These are phyloP conservation scores for Prorops nasuta DNA, from an alignment of 1,140 invertebrate genomes.

Conservation along the genomic window DNA sequence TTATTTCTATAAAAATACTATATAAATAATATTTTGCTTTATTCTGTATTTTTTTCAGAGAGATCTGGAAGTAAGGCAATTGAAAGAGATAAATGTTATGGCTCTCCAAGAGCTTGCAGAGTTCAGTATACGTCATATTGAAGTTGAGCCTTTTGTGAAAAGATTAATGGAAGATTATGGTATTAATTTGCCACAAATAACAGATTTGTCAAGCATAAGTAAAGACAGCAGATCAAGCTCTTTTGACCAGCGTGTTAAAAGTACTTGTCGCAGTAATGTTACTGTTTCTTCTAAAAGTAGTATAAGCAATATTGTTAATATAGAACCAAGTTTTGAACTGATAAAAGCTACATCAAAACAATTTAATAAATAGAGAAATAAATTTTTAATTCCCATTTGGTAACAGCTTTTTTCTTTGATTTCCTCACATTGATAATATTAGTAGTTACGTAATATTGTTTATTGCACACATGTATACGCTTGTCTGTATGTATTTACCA, in stretches of 20 bases:
- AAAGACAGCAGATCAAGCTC: conserved; percentile 17
- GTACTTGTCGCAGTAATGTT: conserved; percentile 17
- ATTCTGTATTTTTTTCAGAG: conserved; percentile 31
- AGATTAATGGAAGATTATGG: conserved; percentile 40
- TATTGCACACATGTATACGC: too few species aligned
- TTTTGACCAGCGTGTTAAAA: conserved; percentile 15
- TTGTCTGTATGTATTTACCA: too few species aligned
- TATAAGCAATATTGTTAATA: conserved; percentile 25
- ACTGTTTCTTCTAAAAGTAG: conserved; percentile 33
- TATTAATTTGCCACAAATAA: conserved; percentile 34
- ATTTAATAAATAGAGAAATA: too few species aligned
- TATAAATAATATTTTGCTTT: conserved; percentile 5
- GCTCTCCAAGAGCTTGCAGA: conserved; percentile 46
- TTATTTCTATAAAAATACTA: too few species aligned
- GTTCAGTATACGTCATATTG: conserved; percentile 48
- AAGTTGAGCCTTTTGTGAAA: conserved; percentile 48
- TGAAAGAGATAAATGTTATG: conserved; percentile 43
- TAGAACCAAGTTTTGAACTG: background rate
- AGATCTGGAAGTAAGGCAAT: conserved; percentile 42
- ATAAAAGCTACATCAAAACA: too few species aligned
- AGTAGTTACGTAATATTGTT: too few species aligned
- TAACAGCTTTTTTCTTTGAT: too few species aligned
- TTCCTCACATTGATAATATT: too few species aligned
- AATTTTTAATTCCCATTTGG: too few species aligned
- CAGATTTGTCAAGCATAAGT: background rate